phyloP scores from a whole-genome alignment of 1,140 invertebrate species.

The Caerostris darwini region DNA sequence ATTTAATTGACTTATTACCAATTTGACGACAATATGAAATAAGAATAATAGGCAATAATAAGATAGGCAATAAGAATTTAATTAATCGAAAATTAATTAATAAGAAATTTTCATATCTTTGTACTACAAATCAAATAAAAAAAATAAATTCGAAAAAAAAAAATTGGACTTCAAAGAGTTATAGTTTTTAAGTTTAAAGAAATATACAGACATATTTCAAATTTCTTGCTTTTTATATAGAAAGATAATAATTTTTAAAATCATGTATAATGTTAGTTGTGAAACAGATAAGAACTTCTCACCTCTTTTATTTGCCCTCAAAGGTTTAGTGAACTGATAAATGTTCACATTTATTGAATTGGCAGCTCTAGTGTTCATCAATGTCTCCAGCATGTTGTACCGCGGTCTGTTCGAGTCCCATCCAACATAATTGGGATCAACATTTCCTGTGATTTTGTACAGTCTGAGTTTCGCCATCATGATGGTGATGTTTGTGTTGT shows the following conservation, averaged over 20 bases:
- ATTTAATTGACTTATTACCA: no score
- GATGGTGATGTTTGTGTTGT: slow-evolving; percentile 37
- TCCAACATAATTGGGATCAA: slow-evolving; percentile 40
- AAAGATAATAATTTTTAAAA: background rate
- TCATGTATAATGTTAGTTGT: background rate
- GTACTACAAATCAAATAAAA: background rate
- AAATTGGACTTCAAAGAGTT: background rate
- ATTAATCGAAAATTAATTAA: no score
- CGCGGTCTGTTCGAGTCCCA: slow-evolving; percentile 11
- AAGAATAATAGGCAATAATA: no score
- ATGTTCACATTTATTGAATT: slow-evolving; percentile 67
- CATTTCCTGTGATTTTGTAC: slow-evolving; percentile 60
- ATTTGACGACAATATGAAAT: no score
- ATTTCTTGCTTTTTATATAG: background rate
- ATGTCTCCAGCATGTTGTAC: slow-evolving; percentile 19
- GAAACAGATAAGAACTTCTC: background rate
- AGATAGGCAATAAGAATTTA: no score
- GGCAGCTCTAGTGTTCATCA: slow-evolving; percentile 55
- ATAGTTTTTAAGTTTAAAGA: background rate
- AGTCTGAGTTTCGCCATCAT: slow-evolving; percentile 72
- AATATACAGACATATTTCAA: background rate
- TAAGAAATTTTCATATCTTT: background rate
- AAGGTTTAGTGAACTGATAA: slow-evolving; percentile 73
- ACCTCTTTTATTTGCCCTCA: slow-evolving; percentile 73
- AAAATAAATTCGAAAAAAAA: background rate